Evolutionary conservation across 2,888 invertebrate genomes (phyloP).

Genomic region (Frankliniella intonsa): DNA sequence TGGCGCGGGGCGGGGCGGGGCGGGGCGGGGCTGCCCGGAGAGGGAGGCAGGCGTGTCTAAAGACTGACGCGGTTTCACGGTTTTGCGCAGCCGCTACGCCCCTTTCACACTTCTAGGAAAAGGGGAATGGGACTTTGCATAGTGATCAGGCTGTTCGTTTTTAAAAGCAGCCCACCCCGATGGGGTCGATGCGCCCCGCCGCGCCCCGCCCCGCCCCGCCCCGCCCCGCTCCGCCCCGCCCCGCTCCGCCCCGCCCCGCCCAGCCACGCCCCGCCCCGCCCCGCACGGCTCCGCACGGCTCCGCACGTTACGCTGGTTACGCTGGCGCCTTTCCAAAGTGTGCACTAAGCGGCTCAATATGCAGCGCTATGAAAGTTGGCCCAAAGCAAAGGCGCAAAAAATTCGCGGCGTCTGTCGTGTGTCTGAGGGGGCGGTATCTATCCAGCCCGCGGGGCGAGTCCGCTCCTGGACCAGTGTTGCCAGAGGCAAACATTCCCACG

Average conservation of each 20-base stretch:
- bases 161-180: neutral
- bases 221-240: neutral
- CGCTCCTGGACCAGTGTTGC: conserved; percentile 15
- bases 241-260: neutral
- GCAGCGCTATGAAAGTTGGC: neutral
- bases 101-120: neutral
- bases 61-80: conserved; percentile 10
- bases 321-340: neutral
- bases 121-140: neutral
- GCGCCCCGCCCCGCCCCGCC: neutral
- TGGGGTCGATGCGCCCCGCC: neutral
- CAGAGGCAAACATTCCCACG: too few species aligned
- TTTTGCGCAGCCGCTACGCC: neutral
- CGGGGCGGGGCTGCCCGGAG: neutral
- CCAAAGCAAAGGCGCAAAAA: neutral
- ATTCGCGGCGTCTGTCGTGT: conserved; percentile 31
- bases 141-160: neutral
- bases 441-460: conserved; percentile 31
- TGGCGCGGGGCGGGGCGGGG: too few species aligned
- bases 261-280: too few species aligned
- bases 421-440: conserved; percentile 33
- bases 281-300: too few species aligned
- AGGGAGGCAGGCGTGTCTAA: neutral
- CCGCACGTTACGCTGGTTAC: neutral
- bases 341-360: neutral